Evolutionary conservation across 2,113 vertebrate species (phyloP).

Genomic region (Felis chaus): DNA sequence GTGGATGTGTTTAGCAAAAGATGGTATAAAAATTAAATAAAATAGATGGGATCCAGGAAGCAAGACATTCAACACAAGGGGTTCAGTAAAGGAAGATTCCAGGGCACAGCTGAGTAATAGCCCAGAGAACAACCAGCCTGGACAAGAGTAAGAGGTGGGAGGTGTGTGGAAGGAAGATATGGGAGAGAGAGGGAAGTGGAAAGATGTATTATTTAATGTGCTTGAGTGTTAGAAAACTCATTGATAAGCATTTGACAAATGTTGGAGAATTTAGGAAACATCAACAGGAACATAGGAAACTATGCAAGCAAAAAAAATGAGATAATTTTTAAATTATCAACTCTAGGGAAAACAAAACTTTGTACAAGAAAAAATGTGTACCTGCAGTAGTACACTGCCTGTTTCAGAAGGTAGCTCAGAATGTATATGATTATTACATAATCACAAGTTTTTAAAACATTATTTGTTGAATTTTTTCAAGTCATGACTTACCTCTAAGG

Average conservation of each 20-base stretch:
- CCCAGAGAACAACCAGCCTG: background rate
- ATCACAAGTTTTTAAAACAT: background rate
- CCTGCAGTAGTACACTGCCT: background rate
- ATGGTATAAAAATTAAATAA: background rate
- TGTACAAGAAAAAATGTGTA: background rate
- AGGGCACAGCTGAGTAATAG: background rate
- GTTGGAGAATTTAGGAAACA: conserved; percentile 1
- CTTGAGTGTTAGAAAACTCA: background rate
- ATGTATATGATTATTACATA: background rate
- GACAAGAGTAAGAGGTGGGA: background rate
- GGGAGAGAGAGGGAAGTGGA: background rate
- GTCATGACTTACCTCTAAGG: background rate
- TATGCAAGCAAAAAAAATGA: background rate
- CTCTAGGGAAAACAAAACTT: background rate
- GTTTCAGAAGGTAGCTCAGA: background rate
- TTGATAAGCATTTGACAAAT: background rate
- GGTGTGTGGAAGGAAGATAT: background rate
- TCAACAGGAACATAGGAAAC: background rate
- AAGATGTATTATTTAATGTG: background rate
- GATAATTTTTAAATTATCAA: background rate
- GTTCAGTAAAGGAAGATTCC: background rate
- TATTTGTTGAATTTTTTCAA: background rate
- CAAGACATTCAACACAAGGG: background rate
- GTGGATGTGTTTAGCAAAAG: background rate
- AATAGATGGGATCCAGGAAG: background rate